These are phyloP conservation scores for Natrix natrix DNA, from an alignment of 2,797 vertebrate genomes.

Conservation along the genomic window DNA sequence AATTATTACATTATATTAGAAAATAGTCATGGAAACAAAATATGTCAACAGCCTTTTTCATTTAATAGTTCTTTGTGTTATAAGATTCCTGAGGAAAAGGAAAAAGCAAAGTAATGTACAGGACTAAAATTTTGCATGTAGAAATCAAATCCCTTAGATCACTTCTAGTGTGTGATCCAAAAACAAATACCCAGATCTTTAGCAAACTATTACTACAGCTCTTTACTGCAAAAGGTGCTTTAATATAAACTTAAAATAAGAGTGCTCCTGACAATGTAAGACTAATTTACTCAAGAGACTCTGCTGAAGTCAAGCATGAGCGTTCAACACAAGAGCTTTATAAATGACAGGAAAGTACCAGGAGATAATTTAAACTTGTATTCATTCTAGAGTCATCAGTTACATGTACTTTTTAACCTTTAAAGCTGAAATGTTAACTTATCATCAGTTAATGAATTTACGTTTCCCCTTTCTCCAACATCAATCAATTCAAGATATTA, in stretches of 20 bases:
- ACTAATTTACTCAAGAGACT: conserved; percentile 32
- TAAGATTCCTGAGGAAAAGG: not conserved
- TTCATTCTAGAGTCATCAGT: conserved; percentile 34
- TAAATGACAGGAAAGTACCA: conserved; percentile 6
- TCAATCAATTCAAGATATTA: not conserved
- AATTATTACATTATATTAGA: not conserved
- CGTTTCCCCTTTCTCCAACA: conserved; percentile 40
- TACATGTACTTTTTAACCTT: conserved; percentile 30
- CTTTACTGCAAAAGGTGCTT: not conserved
- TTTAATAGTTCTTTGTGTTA: not conserved
- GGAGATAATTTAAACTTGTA: conserved; percentile 29
- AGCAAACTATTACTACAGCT: conserved; percentile 2
- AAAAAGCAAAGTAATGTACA: not conserved
- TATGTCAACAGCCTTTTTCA: not conserved
- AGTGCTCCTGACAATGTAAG: not conserved
- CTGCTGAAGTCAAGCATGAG: conserved; percentile 11
- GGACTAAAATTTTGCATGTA: not conserved
- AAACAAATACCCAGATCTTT: not conserved
- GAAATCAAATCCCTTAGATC: not conserved
- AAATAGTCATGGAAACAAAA: not conserved
- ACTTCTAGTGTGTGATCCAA: not conserved
- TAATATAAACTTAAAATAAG: conserved; percentile 18
- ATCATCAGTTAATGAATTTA: conserved; percentile 26
- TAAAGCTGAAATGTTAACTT: conserved; percentile 36
- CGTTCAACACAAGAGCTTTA: conserved; percentile 24